Conservation (phyloP, 2,113 vertebrate species). For the Sminthopsis crassicaudata region DNA sequence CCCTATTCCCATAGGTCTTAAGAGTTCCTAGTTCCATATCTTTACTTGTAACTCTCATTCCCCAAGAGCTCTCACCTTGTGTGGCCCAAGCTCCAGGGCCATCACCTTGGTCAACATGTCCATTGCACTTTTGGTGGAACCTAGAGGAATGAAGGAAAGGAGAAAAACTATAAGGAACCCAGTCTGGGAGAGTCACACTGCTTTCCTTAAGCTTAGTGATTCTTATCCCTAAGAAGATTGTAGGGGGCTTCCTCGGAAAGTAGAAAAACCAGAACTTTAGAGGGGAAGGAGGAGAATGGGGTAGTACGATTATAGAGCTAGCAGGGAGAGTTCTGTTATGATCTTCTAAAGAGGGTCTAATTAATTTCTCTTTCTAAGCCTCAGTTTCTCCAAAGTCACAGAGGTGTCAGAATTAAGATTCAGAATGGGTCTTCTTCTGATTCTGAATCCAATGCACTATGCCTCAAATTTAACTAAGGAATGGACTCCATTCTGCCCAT, state of each 20-base stretch:
- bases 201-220: background rate
- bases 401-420: background rate
- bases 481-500: background rate
- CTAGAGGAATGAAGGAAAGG: constrained; percentile 75
- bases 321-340: background rate
- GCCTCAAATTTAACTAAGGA: background rate
- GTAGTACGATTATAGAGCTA: background rate
- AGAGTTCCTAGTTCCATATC: background rate
- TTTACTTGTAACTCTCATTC: background rate
- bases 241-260: background rate
- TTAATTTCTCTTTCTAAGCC: background rate
- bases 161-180: background rate
- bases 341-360: background rate
- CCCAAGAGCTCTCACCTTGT: constrained; percentile 85
- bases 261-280: background rate
- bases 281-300: background rate
- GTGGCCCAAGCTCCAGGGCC: constrained; percentile 92
- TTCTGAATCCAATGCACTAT: background rate
- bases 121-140: constrained; percentile 92
- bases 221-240: background rate
- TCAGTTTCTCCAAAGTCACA: background rate
- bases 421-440: background rate
- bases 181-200: background rate
- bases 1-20: background rate
- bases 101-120: constrained; percentile 95